phyloP scores from a whole-genome alignment of 53 echinoderm and acorn worm genomes.

The Arbacia lixula region DNA sequence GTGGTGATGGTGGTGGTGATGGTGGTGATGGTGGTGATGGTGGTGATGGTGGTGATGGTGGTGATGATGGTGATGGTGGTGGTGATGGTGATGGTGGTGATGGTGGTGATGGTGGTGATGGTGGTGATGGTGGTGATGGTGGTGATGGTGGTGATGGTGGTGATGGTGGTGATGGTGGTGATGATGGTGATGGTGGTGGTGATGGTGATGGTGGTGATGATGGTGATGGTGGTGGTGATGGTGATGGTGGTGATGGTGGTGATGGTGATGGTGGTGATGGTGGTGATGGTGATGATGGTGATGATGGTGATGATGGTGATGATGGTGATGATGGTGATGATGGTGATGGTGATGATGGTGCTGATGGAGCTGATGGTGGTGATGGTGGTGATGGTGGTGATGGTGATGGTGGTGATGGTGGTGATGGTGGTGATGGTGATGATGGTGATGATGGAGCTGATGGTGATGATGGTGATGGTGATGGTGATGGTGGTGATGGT shows the following conservation, averaged over 20 bases:
- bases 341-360: neutral
- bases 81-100: too few relatives aligned
- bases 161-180: too few relatives aligned
- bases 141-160: too few relatives aligned
- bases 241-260: neutral
- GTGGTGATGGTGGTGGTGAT: too few relatives aligned
- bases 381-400: neutral
- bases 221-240: too few relatives aligned
- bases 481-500: neutral
- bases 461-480: neutral
- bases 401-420: neutral
- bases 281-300: neutral
- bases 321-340: neutral
- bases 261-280: neutral
- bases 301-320: neutral
- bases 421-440: neutral
- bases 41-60: too few relatives aligned
- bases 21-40: too few relatives aligned
- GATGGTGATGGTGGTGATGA: too few relatives aligned
- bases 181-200: too few relatives aligned
- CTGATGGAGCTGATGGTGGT: neutral
- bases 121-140: too few relatives aligned
- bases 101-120: too few relatives aligned
- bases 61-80: too few relatives aligned
- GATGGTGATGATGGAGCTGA: neutral